phyloP scores from a whole-genome alignment of 2,888 invertebrate species.

The Cryptocheilus praepositus region DNA sequence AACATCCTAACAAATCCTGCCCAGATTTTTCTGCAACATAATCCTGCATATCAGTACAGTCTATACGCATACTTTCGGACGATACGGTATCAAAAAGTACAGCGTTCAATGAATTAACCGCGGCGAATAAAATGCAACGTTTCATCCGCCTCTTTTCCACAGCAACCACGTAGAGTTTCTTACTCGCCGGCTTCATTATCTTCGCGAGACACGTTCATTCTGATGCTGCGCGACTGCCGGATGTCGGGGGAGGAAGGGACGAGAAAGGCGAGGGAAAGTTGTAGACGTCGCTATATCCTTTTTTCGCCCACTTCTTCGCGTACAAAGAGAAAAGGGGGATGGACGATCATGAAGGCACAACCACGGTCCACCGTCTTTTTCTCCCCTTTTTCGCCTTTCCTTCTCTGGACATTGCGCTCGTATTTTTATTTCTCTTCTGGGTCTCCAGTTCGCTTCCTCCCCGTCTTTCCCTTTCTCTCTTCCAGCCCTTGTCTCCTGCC shows the following conservation, averaged over 20 bases:
- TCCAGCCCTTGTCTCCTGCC: conserved; percentile 38
- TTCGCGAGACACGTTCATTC: conserved; percentile 53
- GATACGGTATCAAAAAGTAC: too few species aligned
- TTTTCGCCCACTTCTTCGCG: too few species aligned
- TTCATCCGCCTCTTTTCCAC: too few species aligned
- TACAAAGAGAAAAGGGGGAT: conserved; percentile 16
- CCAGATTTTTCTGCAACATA: too few species aligned
- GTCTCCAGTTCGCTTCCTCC: conserved; percentile 15
- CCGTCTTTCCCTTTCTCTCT: conserved; percentile 4
- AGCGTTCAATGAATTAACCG: too few species aligned
- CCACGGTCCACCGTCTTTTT: neutral
- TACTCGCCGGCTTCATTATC: conserved; percentile 56
- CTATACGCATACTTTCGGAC: too few species aligned
- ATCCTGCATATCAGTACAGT: too few species aligned
- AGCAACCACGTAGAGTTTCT: conserved; percentile 11
- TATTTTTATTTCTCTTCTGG: conserved; percentile 3
- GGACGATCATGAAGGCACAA: conserved; percentile 11
- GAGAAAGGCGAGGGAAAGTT: conserved; percentile 30
- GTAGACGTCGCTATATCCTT: conserved; percentile 12
- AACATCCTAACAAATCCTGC: too few species aligned
- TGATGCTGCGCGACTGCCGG: conserved; percentile 50
- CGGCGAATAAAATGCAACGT: too few species aligned
- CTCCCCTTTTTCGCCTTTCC: conserved; percentile 13
- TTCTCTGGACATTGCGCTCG: conserved; percentile 3
- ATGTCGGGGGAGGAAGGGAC: conserved; percentile 24